These are phyloP conservation scores for Neodon shergylaensis DNA, from an alignment of 2,113 vertebrate genomes.

Conservation along the genomic window DNA sequence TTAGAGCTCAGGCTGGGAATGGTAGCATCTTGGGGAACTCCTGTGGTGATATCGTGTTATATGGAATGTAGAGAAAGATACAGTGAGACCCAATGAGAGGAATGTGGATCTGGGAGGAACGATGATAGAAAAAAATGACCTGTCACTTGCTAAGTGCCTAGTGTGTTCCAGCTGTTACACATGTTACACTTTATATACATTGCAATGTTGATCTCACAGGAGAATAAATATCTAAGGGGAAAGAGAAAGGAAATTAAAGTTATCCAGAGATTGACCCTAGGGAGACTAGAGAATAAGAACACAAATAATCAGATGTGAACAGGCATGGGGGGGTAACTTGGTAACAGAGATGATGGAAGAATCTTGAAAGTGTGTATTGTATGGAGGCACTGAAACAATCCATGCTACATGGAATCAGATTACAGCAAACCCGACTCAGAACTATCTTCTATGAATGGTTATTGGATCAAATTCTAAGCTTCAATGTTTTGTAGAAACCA, in stretches of 20 bases:
- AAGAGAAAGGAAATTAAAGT: not conserved
- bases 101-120: not conserved
- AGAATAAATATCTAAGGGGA: not conserved
- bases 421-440: not conserved
- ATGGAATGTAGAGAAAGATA: not conserved
- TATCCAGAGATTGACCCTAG: not conserved
- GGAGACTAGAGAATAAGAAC: not conserved
- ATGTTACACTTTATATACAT: not conserved
- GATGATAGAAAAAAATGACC: not conserved
- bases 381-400: not conserved
- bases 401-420: not conserved
- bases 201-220: not conserved
- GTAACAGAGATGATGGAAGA: not conserved
- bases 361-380: not conserved
- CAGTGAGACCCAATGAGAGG: not conserved
- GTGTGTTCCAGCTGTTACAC: not conserved
- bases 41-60: not conserved
- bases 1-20: not conserved
- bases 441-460: not conserved
- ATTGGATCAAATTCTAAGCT: not conserved
- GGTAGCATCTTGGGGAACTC: not conserved
- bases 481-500: not conserved
- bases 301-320: not conserved
- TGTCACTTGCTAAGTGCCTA: not conserved
- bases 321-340: not conserved